Evolutionary conservation across 2,888 invertebrate genomes (phyloP), one percentile per base, ranked within the genome.

Genomic region (Eupithecia vulgata): DNA sequence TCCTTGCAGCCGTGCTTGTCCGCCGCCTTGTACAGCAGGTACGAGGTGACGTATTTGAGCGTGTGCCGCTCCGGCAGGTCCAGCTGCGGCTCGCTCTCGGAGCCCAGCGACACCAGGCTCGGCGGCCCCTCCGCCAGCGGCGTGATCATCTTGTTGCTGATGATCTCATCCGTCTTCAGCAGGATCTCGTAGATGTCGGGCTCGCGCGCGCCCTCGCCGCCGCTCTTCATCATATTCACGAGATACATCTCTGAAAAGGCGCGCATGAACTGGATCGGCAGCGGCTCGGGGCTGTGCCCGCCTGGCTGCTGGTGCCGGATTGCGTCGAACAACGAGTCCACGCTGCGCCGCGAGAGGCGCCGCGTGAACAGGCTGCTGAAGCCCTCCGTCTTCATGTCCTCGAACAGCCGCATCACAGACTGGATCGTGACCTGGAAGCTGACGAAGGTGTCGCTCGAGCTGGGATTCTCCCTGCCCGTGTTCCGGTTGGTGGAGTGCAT

Each of bases 381-480:
- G 1, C 70, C 74, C 35, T 77, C 74, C 37, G 74, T 76, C 42
- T 76, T 73, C 42, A 83, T 78, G 57, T 83, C 81, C 30, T 81
- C 79, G 72, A 80, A 80, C 34, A 84, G 73, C 21, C 80, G 76
- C 68, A 81, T 74, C 37, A 83, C 67, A 7, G 84, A 82, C 13
- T 78, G 78, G 59, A 84, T 82, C 1, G 81, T 82, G 25, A 82
- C 79, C 74, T 80, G 82, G 67, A 83, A 81, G 15, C 79, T 76
- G n/a, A 81, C 77, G 17, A 83, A 75, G 30, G 83, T 83, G 57
- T 81, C 80, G 61, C 80, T 76, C 48, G 80, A 75, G 30, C 76
- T 70, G 13, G 83, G 81, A 30, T 82, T 80, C 74, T 83, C 78
- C 8, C 77, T 75, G 21, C 81, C 81, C 8, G 70, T 67, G 75